Evolutionary conservation across 2,888 invertebrate species (phyloP).

Genomic region (Hemaris fuciformis): DNA sequence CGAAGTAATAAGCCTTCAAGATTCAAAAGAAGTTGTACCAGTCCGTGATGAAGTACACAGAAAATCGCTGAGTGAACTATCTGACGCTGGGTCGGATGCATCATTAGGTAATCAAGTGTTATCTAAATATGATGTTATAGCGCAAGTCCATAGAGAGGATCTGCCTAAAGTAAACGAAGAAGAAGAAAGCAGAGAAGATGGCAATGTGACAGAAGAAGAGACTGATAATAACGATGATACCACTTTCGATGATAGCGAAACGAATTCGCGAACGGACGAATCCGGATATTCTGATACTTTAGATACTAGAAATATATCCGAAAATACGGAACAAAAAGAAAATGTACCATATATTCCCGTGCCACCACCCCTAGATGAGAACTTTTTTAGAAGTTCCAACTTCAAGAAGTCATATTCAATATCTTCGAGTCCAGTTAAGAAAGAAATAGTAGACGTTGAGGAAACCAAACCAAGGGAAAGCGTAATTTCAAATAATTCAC

Average conservation of each 20-base stretch:
- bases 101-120: constrained; percentile 67
- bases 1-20: constrained; percentile 59
- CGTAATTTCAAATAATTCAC: constrained; percentile 49
- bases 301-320: constrained; percentile 58
- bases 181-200: constrained; percentile 53
- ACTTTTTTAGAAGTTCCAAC: constrained; percentile 49
- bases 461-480: constrained; percentile 49
- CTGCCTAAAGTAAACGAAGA: constrained; percentile 66
- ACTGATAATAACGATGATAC: constrained; percentile 54
- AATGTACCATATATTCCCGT: constrained; percentile 56
- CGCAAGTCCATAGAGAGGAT: constrained; percentile 81
- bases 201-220: constrained; percentile 28
- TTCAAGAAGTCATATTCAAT: constrained; percentile 48
- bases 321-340: constrained; percentile 50
- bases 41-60: constrained; percentile 49
- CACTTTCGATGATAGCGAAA: constrained; percentile 66
- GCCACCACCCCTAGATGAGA: constrained; percentile 70
- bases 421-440: constrained; percentile 36
- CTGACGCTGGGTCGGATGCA: constrained; percentile 71
- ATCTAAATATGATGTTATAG: constrained; percentile 81
- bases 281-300: constrained; percentile 75
- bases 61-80: constrained; percentile 66
- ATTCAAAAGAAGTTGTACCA: constrained; percentile 41
- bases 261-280: constrained; percentile 69
- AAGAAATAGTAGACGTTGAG: constrained; percentile 33